Conservation (phyloP, 1,140 invertebrate genomes). For the Polyergus mexicanus region DNA sequence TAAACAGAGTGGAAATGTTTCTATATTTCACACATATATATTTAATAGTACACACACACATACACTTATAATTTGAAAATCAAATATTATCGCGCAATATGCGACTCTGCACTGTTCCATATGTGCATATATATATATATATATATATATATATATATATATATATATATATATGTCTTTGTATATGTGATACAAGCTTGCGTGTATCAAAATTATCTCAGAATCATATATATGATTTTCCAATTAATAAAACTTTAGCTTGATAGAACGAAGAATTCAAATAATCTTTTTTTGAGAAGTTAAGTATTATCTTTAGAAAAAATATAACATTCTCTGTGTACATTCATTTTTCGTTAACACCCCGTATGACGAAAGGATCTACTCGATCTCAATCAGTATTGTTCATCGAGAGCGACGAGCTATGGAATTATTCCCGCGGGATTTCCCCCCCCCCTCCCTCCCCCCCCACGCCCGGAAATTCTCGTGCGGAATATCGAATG, state of each 20-base stretch:
- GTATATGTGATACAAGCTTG: no score
- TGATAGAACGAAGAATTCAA: no score
- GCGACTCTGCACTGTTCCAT: no score
- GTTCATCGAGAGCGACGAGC: not conserved
- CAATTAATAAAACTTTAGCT: not conserved
- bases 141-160: no score
- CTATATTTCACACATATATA: not conserved
- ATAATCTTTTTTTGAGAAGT: no score
- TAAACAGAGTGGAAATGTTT: not conserved
- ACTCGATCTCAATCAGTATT: slow-evolving; percentile 7
- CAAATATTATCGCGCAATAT: not conserved
- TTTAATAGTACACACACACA: not conserved
- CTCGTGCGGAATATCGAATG: not conserved
- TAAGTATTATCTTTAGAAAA: not conserved
- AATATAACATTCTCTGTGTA: no score
- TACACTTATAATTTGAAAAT: not conserved
- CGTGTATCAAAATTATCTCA: not conserved
- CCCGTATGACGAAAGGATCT: not conserved
- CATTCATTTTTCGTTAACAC: no score
- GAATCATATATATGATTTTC: not conserved
- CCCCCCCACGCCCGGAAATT: no score
- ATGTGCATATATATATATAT: no score
- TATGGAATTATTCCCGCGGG: not conserved
- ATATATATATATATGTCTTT: no score
- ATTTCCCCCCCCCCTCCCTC: no score